Base-by-base conservation (phyloP, 1,140 invertebrate species). In the Bombus superbus region DNA sequence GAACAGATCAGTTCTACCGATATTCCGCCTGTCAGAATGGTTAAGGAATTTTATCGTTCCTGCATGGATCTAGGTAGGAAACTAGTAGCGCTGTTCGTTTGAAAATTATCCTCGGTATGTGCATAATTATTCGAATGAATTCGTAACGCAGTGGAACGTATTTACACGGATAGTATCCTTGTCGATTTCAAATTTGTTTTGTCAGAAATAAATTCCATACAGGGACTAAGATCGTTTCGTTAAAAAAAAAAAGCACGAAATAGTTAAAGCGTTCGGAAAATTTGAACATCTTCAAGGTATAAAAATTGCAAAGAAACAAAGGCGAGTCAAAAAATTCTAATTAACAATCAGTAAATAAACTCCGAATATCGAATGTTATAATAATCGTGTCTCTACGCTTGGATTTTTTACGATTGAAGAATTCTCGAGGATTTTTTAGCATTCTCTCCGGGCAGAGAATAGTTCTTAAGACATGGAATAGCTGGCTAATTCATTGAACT, bases 51-150 rank as follows among this genome's bases (percentile, higher is more conserved):
- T 72, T 92, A 91, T 71, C 86, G 79, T 28, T 88, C 90, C 11
- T 92, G 91, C 38, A 91, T 91, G 88, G 72, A 91, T 42, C 71
- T 68, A 83, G 89, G 90, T 92, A 85, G 59, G 53, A 38, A 47
- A 35, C 40, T 25, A 22, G 9, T 13, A 69, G 3, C 18, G 25
- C 8, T 13, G 11, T 47, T 44, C 11, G 22, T 15, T n/a, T 38
- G 28, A 47, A 47, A 53, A 53, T 53, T 38, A 15, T 28, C 40
- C 25, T 71, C 1, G 9, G 22, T 28, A n/a, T 2, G 69, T n/a
- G 38, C 38, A 40, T 71, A 71, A 71, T 71, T 71, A 71, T 71
- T 71, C 68, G 68, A 71, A 25, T 11, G 38, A 28, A 28, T 40
- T 25, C 8, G 10, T 22, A 11, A 10, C 25, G 62, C 10, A n/a